A percentile compares a stretch with the other conserved stretches of the same genome.
These are phyloP conservation scores for Agriotes lineatus DNA, from an alignment of 2,888 invertebrate genomes.

Conservation along the genomic window DNA sequence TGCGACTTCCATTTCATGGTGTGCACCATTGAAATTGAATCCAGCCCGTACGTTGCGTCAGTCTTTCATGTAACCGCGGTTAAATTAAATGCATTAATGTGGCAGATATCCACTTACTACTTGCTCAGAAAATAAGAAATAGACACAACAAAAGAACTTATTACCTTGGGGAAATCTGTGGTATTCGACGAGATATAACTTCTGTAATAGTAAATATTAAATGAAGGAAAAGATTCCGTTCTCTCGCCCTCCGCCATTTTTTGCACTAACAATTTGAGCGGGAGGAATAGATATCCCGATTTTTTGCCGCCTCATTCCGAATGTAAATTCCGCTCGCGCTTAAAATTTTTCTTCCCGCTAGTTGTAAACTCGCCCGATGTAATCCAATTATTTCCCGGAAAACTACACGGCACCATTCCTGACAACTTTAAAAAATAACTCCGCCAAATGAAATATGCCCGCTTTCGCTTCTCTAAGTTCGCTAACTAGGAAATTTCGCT, in stretches of 20 bases:
- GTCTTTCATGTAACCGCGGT: conserved; percentile 19
- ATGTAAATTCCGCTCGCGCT: conserved; percentile 7
- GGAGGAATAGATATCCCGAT: conserved; percentile 24
- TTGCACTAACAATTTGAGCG: conserved; percentile 26
- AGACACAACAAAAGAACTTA: conserved; percentile 39
- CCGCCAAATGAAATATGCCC: conserved; percentile 3
- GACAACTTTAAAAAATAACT: conserved; percentile 23
- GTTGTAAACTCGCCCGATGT: conserved; percentile 13
- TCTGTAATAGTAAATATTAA: conserved; percentile 39
- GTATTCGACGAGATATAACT: conserved; percentile 39
- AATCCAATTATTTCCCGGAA: conserved; percentile 20
- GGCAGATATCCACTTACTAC: conserved; percentile 31
- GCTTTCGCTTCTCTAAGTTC: conserved; percentile 14
- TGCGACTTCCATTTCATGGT: conserved; percentile 15
- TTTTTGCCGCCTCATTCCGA: conserved; percentile 7
- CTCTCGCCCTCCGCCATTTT: conserved; percentile 5
- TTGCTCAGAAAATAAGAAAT: conserved; percentile 33
- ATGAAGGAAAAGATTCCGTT: conserved; percentile 36
- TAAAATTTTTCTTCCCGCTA: conserved; percentile 11
- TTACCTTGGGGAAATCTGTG: conserved; percentile 39
- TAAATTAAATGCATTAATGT: conserved; percentile 38
- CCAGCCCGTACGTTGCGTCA: background rate
- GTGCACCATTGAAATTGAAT: conserved; percentile 21
- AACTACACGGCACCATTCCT: conserved; percentile 15
- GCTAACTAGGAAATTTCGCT: conserved; percentile 18